A percentile compares a stretch with the other conserved stretches of the same genome.
These are phyloP conservation scores for Sebastes hubbsi DNA, from an alignment of 2,797 vertebrate genomes.

Conservation along the genomic window DNA sequence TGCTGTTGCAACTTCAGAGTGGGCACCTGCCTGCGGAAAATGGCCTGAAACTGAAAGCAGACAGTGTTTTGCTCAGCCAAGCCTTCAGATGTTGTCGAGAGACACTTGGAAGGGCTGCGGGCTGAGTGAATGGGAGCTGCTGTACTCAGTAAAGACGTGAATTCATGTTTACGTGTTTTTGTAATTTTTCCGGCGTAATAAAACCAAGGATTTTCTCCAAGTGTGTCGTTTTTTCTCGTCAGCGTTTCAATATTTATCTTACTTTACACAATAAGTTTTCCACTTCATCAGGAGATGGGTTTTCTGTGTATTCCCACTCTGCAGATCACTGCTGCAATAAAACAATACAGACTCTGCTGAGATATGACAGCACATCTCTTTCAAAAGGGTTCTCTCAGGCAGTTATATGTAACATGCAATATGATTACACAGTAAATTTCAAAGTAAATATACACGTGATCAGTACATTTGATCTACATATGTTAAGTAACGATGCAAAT, in stretches of 20 bases:
- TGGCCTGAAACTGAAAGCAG: constrained; percentile 49
- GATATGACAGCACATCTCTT: background rate
- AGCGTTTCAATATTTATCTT: background rate
- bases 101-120: constrained; percentile 40
- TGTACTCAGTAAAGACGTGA: constrained; percentile 28
- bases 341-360: background rate
- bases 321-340: background rate
- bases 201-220: background rate
- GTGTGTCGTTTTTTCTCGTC: background rate
- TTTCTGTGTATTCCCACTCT: constrained; percentile 8
- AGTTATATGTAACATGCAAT: background rate
- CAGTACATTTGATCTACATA: background rate
- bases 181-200: background rate
- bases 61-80: constrained; percentile 46
- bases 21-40: constrained; percentile 58
- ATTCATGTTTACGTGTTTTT: constrained; percentile 3
- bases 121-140: constrained; percentile 39
- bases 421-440: background rate
- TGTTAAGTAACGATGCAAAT: background rate
- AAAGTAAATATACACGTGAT: background rate
- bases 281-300: background rate
- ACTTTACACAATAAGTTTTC: background rate
- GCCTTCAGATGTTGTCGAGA: constrained; percentile 63
- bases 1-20: constrained; percentile 46
- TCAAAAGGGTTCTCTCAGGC: background rate